Base-by-base conservation (phyloP, 2,797 vertebrate genomes). In the Schizopygopsis malacanthus region DNA sequence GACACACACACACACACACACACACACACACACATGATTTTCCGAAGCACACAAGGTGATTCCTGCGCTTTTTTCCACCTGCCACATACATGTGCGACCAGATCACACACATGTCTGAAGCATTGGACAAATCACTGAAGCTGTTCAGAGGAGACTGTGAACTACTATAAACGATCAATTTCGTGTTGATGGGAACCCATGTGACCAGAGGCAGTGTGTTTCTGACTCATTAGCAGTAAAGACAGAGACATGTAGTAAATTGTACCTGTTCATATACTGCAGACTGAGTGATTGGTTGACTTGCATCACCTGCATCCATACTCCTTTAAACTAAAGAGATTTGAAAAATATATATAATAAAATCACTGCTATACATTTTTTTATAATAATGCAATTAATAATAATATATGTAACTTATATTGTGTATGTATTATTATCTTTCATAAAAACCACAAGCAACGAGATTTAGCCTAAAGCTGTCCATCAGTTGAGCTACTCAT, bases 251-350 rank as follows among this genome's bases (percentile, higher is more conserved):
- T 37, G 33, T 12, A 37, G n/a, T 28, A 4, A 50, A 47, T 12
- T 22, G 70, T 78, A 84, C 83, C 83, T 79, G 63, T 59, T 39
- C n/a, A 10, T 20, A 13, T 70, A 22, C 11, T n/a, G 8, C 71
- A 83, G 56, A 67, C 6, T 5, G 45, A 22, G 61, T 13, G 5
- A 33, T 6, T 47, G 4, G n/a, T 63, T 10, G 37, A 6, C n/a
- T 65, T 47, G 4, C 10, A 52, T 65, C 52, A 16, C 22, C 47
- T 70, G 47, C 2, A 16, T 78, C 50, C 83, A 84, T 84, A 33
- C 16, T 33, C 11, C 18, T 63, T 37, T 37, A 59, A 6, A 81
- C 45, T 4, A 54, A 41, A 81, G 7, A 73, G 12, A 37, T 67
- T 2, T 2, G 8, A 11, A 47, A 80, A 65, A 47, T 33, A 33